Percentiles rank a stretch among this genome's conserved stretches.
Evolutionary conservation across 2,113 vertebrate species (phyloP).

Genomic region (Gallinago media): DNA sequence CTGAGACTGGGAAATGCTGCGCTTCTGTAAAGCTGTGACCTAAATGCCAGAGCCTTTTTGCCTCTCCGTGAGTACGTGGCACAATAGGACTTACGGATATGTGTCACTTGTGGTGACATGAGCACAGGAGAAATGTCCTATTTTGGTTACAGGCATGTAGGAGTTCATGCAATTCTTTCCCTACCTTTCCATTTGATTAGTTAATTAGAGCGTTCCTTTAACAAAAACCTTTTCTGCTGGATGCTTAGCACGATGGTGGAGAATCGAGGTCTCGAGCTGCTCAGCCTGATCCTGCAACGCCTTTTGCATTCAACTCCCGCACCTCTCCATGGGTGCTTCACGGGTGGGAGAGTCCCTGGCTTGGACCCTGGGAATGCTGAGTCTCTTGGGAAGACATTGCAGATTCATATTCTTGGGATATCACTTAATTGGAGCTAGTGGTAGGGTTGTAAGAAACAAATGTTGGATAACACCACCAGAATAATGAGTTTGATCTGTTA

Average conservation of each 20-base stretch:
- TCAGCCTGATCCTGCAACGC: not conserved
- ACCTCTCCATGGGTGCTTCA: not conserved
- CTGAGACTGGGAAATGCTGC: conserved; percentile 28
- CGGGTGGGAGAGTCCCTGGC: accelerated
- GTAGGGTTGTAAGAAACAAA: not conserved
- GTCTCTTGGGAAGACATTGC: not conserved
- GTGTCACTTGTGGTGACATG: conserved; percentile 20
- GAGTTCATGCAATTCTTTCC: not conserved
- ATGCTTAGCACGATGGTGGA: accelerated
- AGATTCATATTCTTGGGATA: not conserved
- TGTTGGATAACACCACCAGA: not conserved
- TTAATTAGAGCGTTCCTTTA: not conserved
- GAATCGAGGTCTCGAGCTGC: not conserved
- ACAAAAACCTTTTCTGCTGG: not conserved
- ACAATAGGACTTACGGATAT: not conserved
- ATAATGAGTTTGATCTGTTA: not conserved
- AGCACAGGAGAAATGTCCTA: not conserved
- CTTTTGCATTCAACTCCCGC: not conserved
- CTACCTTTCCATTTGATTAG: not conserved
- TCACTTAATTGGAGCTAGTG: not conserved
- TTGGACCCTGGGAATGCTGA: not conserved
- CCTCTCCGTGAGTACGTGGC: not conserved
- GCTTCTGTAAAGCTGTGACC: not conserved
- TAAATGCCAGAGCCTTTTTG: not conserved
- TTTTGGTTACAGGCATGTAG: not conserved